Evolutionary conservation across 2,113 vertebrate species (phyloP), one percentile per base, ranked within the genome.

Genomic region (Nesoenas mayeri): DNA sequence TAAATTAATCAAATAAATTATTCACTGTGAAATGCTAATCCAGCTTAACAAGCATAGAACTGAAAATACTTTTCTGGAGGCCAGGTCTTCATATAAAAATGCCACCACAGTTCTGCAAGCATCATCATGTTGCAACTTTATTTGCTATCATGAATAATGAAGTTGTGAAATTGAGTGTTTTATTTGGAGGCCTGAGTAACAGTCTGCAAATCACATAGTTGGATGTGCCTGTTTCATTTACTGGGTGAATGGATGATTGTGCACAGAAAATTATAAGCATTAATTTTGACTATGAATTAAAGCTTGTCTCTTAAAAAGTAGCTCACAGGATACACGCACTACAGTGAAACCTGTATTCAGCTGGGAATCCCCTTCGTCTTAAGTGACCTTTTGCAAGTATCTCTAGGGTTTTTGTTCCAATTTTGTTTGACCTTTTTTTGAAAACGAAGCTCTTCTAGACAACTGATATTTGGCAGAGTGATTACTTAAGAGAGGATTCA

Each of bases 341-440:
- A 3, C 36, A 22, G 51, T 71, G 48, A 94, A 94, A 79, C 83
- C 50, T 81, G 18, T 75, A 8, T 95, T 84, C 91, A 87, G n/a
- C 85, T 91, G 92, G 86, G 95, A 93, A 92, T 65, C 65, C 8
- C 9, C 62, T 95, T 73, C 92, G 38, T 94, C 79, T 81, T 83
- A 84, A 89, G 79, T 79, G 92, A 96, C 93, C 95, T 97, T 97
- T 97, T 72, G 36, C 28, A 81, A 82, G 83, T 50, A 81, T 93
- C 90, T 57, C 88, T 8, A 21, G 90, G 77, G 95, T 44, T 95
- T 91, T 79, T 65, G 50, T 9, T 92, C 93, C 92, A 96, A 95
- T 96, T 96, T 97, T 94, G 69, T 92, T 84, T 93, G 95, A 93
- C 92, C 95, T 96, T 96, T 96, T 89, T 73, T 79, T 94, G 87